phyloP scores from a whole-genome alignment of 2,113 vertebrate genomes.

The Saccopteryx leptura region DNA sequence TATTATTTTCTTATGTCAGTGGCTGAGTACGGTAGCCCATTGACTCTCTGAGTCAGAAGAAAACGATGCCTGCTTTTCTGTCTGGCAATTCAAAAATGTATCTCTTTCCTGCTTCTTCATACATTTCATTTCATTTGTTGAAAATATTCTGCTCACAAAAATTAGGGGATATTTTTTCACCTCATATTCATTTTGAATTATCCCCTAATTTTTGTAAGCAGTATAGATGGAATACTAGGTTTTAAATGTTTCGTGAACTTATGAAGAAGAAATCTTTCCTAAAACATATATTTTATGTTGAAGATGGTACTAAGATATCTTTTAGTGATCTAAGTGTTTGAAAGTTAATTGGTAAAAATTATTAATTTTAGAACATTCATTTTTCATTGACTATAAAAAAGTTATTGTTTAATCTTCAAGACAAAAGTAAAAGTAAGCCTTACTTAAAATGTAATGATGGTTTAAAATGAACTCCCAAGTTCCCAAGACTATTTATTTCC shows the following conservation, averaged over 20 bases:
- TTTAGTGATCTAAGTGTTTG: neutral
- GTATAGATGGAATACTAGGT: neutral
- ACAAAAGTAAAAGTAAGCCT: slow-evolving; percentile 15
- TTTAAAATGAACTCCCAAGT: neutral
- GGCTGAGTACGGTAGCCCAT: neutral
- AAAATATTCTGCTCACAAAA: neutral
- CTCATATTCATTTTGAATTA: too few relatives aligned
- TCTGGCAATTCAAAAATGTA: slow-evolving; percentile 20
- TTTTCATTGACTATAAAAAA: neutral
- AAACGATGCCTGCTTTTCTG: slow-evolving; percentile 68
- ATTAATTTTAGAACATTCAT: slow-evolving; percentile 40
- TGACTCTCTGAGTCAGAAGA: slow-evolving; percentile 50
- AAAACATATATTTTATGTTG: slow-evolving; percentile 34
- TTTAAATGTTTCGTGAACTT: slow-evolving; percentile 15
- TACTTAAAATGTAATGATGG: neutral
- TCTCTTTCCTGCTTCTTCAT: neutral
- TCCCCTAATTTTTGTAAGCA: too few relatives aligned
- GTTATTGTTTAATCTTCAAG: slow-evolving; percentile 22
- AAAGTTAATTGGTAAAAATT: slow-evolving; percentile 6
- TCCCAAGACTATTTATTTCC: neutral
- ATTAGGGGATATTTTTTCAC: too few relatives aligned
- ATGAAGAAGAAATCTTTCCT: neutral
- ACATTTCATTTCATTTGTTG: slow-evolving; percentile 53
- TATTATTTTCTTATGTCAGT: neutral
- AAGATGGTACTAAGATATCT: neutral